phyloP scores from a whole-genome alignment of 2,113 vertebrate species.

The Notechis scutatus region DNA sequence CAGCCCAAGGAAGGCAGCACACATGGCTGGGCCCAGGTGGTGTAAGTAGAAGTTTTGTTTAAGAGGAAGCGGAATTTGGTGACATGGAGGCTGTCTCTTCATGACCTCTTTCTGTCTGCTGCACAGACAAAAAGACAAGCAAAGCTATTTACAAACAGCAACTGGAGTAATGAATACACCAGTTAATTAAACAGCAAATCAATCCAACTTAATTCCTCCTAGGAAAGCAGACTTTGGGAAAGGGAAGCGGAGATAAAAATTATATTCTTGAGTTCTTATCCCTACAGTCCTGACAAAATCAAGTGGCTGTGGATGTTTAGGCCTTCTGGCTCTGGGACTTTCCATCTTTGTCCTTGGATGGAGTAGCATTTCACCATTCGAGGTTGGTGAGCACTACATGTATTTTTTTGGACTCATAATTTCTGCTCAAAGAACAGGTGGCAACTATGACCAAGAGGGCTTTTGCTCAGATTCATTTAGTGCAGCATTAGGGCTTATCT shows the following conservation, averaged over 20 bases:
- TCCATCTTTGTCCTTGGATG: not conserved
- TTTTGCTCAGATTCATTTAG: not conserved
- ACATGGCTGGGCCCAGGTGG: constrained; percentile 56
- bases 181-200: constrained; percentile 68
- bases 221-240: constrained; percentile 59
- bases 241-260: constrained; percentile 47
- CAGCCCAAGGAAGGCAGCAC: constrained; percentile 54
- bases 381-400: not conserved
- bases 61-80: constrained; percentile 53
- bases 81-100: constrained; percentile 53
- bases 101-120: constrained; percentile 19
- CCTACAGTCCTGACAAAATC: not conserved
- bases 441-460: not conserved
- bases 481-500: not conserved
- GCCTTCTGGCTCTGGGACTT: not conserved
- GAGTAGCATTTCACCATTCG: not conserved
- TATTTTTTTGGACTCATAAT: not conserved
- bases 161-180: constrained; percentile 55
- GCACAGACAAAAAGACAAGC: constrained; percentile 47
- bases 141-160: constrained; percentile 58
- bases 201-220: constrained; percentile 61
- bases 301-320: not conserved
- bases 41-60: constrained; percentile 61
- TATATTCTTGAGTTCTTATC: not conserved
- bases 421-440: not conserved